Conservation (phyloP, 2,888 invertebrate genomes). For the Biston betularia region DNA sequence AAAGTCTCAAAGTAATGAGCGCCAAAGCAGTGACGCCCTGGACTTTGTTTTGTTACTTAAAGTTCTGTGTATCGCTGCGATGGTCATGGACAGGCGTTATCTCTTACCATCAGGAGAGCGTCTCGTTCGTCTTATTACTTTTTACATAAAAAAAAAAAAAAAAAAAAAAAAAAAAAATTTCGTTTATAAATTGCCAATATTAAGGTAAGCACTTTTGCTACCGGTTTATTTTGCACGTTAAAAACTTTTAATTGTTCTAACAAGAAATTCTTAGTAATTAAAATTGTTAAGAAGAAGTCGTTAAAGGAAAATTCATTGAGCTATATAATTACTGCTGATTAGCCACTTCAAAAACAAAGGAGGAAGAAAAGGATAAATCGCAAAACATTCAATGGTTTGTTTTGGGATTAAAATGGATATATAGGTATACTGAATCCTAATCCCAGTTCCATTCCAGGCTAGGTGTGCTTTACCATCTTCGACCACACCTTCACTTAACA, state of each 20-base stretch:
- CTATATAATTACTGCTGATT: slow-evolving; percentile 12
- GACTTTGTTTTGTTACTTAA: no score
- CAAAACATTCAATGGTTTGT: background rate
- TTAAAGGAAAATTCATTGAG: slow-evolving; percentile 16
- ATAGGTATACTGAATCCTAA: background rate
- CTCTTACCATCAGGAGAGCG: no score
- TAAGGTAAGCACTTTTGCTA: background rate
- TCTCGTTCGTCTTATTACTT: no score
- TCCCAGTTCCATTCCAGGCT: no score
- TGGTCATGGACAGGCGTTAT: no score
- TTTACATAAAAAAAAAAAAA: no score
- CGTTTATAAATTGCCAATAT: background rate
- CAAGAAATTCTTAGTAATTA: slow-evolving; percentile 22
- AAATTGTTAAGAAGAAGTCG: slow-evolving; percentile 15
- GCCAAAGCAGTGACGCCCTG: no score
- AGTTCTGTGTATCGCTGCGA: no score
- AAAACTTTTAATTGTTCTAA: slow-evolving; percentile 23
- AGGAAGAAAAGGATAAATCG: background rate
- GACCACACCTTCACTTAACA: no score
- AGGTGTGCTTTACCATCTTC: no score
- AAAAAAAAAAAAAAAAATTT: background rate
- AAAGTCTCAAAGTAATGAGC: no score
- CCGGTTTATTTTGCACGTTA: slow-evolving; percentile 5
- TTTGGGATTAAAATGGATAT: background rate
- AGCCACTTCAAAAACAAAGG: slow-evolving; percentile 8